Percentiles rank a stretch among this genome's conserved stretches.
These are phyloP conservation scores for Aegotheles bennettii DNA, from an alignment of 2,113 vertebrate genomes.

Conservation along the genomic window DNA sequence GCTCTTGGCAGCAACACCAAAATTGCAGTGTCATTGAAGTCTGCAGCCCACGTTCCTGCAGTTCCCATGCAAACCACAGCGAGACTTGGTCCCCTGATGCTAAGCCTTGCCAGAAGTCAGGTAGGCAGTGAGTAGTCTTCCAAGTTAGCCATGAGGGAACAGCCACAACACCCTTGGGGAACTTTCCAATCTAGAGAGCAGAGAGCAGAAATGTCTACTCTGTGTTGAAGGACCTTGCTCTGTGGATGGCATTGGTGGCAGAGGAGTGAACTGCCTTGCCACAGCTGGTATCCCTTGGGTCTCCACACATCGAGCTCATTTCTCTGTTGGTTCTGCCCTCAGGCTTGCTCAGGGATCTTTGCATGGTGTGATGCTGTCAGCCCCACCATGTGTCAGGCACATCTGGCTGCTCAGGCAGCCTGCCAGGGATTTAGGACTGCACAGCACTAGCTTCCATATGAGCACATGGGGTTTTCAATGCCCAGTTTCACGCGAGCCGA, in stretches of 20 bases:
- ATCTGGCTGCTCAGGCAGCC: not conserved
- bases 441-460: not conserved
- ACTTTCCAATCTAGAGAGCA: not conserved
- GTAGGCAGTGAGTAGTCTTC: not conserved
- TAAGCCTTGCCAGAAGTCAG: not conserved
- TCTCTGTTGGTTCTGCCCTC: not conserved
- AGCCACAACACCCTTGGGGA: not conserved
- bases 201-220: not conserved
- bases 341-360: not conserved
- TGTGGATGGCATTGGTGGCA: not conserved
- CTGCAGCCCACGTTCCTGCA: not conserved
- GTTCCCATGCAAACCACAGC: rapidly evolving
- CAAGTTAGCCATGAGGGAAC: not conserved
- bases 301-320: not conserved
- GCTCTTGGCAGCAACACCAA: not conserved
- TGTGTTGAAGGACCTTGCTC: not conserved
- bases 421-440: not conserved
- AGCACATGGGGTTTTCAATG: not conserved
- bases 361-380: not conserved
- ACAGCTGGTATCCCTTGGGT: not conserved
- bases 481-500: not conserved
- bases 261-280: not conserved
- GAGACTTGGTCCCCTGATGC: rapidly evolving
- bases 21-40: not conserved
- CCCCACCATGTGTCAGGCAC: not conserved